phyloP scores from a whole-genome alignment of 2,113 vertebrate genomes.

The Atractosteus spatula region DNA sequence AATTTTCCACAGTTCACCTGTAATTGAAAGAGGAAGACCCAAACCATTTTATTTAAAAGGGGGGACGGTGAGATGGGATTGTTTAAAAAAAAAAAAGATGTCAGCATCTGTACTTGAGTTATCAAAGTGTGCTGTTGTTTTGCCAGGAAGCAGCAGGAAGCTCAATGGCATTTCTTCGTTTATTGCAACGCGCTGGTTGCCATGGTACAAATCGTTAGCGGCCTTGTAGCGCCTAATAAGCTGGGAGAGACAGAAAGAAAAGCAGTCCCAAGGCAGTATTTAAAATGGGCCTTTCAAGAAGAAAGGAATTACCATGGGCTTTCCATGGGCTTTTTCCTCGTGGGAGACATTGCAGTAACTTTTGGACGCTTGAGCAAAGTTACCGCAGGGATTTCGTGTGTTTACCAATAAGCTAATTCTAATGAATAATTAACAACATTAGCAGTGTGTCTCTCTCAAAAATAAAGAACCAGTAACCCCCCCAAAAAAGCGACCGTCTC shows the following conservation, averaged over 20 bases:
- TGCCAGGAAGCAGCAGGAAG: background rate
- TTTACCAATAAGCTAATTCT: slow-evolving; percentile 1
- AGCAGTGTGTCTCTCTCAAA: too few species aligned
- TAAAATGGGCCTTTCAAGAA: background rate
- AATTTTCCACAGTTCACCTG: too few species aligned
- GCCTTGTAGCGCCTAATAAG: background rate
- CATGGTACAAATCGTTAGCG: slow-evolving; percentile 3
- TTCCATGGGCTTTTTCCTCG: background rate
- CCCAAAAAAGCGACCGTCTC: too few species aligned
- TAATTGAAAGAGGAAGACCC: too few species aligned
- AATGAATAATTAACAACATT: background rate
- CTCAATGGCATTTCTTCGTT: background rate
- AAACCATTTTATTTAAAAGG: too few species aligned
- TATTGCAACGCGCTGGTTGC: background rate
- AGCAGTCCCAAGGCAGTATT: background rate
- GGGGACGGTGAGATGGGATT: too few species aligned
- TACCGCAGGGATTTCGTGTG: background rate
- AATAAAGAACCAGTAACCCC: too few species aligned
- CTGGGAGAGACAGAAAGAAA: background rate
- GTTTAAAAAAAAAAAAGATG: too few species aligned
- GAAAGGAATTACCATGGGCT: too few species aligned
- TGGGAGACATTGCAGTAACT: background rate
- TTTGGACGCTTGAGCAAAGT: background rate
- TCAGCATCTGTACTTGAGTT: too few species aligned
- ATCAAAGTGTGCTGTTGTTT: background rate